Percentiles rank a stretch among this genome's conserved stretches.
Evolutionary conservation across 2,113 vertebrate species (phyloP).

Genomic region (Pomatorhinus ruficollis): DNA sequence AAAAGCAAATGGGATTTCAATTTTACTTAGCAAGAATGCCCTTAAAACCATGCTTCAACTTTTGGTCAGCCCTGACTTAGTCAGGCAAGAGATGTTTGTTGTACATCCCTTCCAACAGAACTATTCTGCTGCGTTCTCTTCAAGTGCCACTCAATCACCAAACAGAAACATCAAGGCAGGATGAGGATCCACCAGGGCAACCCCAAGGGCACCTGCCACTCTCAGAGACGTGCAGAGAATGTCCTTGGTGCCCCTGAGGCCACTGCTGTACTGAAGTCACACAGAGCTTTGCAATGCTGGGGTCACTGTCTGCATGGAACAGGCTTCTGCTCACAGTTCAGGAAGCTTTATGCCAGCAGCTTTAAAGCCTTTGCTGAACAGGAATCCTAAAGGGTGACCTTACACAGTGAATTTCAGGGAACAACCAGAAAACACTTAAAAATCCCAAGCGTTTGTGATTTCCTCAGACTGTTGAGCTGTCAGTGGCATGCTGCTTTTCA

Average conservation of each 20-base stretch:
- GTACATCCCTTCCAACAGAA: background rate
- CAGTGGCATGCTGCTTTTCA: background rate
- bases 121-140: background rate
- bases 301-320: background rate
- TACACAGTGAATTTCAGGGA: background rate
- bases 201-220: background rate
- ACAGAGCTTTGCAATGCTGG: background rate
- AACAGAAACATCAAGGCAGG: background rate
- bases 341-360: background rate
- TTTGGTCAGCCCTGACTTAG: background rate
- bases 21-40: background rate
- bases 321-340: background rate
- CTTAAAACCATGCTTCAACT: background rate
- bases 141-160: background rate
- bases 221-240: background rate
- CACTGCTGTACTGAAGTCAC: background rate
- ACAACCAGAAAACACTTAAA: background rate
- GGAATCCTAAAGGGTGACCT: background rate
- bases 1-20: background rate
- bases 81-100: background rate
- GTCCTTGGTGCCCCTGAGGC: background rate
- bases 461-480: background rate
- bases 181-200: background rate
- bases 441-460: background rate
- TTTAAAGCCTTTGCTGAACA: background rate